These are phyloP conservation scores for Sisor rabdophorus DNA, from an alignment of 2,113 vertebrate genomes.

Conservation along the genomic window DNA sequence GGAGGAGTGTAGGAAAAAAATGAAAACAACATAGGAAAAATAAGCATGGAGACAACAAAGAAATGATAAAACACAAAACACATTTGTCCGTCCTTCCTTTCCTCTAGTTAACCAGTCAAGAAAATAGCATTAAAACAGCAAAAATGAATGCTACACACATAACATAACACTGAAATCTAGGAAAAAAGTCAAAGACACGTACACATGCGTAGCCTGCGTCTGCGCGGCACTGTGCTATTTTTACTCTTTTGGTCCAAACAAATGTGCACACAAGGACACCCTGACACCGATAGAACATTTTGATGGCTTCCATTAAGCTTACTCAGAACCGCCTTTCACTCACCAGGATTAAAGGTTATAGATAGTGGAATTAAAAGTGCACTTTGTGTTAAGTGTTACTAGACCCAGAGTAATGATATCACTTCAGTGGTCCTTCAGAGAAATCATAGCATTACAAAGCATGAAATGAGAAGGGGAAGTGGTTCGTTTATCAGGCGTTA, in stretches of 20 bases:
- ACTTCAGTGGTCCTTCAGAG: not conserved
- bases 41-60: not conserved
- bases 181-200: not conserved
- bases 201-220: not conserved
- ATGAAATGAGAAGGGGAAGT: not conserved
- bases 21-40: slow-evolving; percentile 2
- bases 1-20: slow-evolving; percentile 13
- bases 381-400: slow-evolving; percentile 4
- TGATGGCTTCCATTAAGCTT: slow-evolving; percentile 19
- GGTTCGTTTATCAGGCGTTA: not conserved
- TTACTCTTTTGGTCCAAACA: slow-evolving; percentile 17
- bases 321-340: slow-evolving; percentile 1
- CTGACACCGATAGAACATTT: slow-evolving; percentile 15
- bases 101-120: too few species aligned
- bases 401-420: not conserved
- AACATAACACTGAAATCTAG: too few species aligned
- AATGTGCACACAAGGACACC: slow-evolving; percentile 16
- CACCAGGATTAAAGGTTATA: slow-evolving; percentile 12
- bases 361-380: slow-evolving; percentile 5
- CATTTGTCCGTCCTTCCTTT: not conserved
- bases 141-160: too few species aligned
- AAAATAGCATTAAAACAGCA: too few species aligned
- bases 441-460: not conserved
- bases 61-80: not conserved
- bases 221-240: not conserved